Percentiles rank a stretch among this genome's conserved stretches.
These are phyloP conservation scores for Syngnathoides biaculeatus DNA, from an alignment of 2,113 vertebrate species.

Conservation along the genomic window DNA sequence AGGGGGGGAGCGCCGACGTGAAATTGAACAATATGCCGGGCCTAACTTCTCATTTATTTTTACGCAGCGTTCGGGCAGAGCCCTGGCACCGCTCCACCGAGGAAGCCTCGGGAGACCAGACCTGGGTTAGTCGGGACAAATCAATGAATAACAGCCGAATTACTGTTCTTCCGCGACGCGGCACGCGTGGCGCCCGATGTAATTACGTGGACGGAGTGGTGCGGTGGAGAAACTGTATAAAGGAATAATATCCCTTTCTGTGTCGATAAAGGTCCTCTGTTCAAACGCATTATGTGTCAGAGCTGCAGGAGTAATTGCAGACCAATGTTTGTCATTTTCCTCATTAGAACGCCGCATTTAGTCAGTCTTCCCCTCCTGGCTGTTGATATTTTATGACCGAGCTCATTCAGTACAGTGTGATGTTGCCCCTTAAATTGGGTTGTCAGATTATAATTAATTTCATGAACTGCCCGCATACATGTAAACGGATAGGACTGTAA, in stretches of 20 bases:
- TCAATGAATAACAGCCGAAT: constrained; percentile 64
- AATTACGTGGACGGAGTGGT: constrained; percentile 56
- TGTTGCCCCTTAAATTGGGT: not conserved
- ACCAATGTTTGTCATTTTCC: constrained; percentile 48
- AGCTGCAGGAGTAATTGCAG: constrained; percentile 29
- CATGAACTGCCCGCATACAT: not conserved
- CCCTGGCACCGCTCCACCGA: constrained; percentile 51
- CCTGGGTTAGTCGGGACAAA: constrained; percentile 61
- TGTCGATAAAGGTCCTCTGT: constrained; percentile 49
- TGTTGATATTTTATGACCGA: constrained; percentile 50
- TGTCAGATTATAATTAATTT: not conserved
- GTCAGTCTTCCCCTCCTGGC: constrained; percentile 25
- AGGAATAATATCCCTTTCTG: constrained; percentile 57
- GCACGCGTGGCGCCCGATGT: constrained; percentile 27
- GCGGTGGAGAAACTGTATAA: constrained; percentile 39
- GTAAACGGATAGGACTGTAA: not conserved
- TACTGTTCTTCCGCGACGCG: constrained; percentile 23
- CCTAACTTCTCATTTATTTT: constrained; percentile 77
- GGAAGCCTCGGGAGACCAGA: constrained; percentile 53
- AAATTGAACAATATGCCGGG: constrained; percentile 72
- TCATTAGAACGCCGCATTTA: constrained; percentile 33
- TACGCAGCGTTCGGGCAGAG: constrained; percentile 59
- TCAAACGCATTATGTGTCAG: constrained; percentile 37
- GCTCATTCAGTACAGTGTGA: constrained; percentile 10
- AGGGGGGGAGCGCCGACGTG: constrained; percentile 62